Evolutionary conservation across 2,113 vertebrate species (phyloP).

Genomic region (Pedionomus torquatus): DNA sequence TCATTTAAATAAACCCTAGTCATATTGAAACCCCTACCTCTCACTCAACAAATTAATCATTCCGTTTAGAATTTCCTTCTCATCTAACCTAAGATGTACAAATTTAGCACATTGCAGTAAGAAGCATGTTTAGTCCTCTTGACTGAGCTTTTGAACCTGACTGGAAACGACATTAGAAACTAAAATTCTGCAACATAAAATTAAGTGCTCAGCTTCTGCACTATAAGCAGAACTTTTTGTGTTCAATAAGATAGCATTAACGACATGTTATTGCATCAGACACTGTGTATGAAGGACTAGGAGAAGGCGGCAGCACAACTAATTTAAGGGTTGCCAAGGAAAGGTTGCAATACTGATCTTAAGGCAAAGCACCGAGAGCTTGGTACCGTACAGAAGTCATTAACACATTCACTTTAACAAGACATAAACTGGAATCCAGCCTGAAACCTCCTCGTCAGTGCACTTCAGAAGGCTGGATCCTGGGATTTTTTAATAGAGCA

Average conservation of each 20-base stretch:
- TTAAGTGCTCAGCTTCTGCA: background rate
- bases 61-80: background rate
- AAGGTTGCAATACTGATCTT: background rate
- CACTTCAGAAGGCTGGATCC: background rate
- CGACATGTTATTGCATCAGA: background rate
- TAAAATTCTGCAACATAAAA: background rate
- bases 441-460: background rate
- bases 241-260: background rate
- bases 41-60: slow-evolving; percentile 4
- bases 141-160: background rate
- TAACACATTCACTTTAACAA: background rate
- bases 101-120: background rate
- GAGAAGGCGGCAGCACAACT: background rate
- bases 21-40: slow-evolving; percentile 11
- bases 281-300: background rate
- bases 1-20: slow-evolving; percentile 41
- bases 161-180: background rate
- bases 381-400: background rate
- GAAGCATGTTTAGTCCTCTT: background rate
- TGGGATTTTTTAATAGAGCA: background rate
- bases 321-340: background rate
- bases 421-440: background rate
- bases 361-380: background rate
- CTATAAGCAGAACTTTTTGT: background rate
- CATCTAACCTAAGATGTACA: background rate